Evolutionary conservation across 2,113 vertebrate genomes (phyloP).

Genomic region (Eudyptes chrysolophus): DNA sequence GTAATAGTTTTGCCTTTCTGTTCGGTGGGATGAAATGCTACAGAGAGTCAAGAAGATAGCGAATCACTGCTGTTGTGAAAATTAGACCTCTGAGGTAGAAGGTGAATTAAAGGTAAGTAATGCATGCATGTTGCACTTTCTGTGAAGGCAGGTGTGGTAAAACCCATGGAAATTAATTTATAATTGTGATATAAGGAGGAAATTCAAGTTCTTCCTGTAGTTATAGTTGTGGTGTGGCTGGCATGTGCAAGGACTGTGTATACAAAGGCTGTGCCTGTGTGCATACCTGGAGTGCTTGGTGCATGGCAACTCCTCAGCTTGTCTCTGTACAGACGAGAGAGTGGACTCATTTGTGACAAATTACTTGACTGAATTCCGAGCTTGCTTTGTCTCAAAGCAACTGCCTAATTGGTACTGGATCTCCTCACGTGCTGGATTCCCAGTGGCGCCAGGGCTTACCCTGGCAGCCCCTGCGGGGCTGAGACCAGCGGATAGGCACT

Average conservation of each 20-base stretch:
- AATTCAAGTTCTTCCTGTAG: not conserved
- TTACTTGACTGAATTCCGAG: not conserved
- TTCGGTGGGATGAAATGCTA: not conserved
- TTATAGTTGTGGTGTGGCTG: not conserved
- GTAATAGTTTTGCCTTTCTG: not conserved
- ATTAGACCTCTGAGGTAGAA: not conserved
- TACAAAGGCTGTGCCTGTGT: not conserved
- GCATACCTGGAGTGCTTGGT: not conserved
- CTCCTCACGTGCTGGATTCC: not conserved
- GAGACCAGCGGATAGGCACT: not conserved
- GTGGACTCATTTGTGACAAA: not conserved
- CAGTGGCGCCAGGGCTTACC: fast-evolving
- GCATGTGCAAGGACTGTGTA: not conserved
- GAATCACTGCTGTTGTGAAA: not conserved
- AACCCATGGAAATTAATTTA: not conserved
- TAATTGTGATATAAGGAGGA: not conserved
- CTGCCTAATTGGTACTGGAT: not conserved
- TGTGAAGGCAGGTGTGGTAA: not conserved
- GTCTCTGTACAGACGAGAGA: not conserved
- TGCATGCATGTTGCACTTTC: not conserved
- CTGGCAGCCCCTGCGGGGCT: fast-evolving
- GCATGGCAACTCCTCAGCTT: not conserved
- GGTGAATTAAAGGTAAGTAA: not conserved
- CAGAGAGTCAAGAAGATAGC: not conserved
- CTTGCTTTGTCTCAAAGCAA: not conserved